phyloP scores from a whole-genome alignment of 2,888 invertebrate genomes.

The Anoplius nigerrimus region DNA sequence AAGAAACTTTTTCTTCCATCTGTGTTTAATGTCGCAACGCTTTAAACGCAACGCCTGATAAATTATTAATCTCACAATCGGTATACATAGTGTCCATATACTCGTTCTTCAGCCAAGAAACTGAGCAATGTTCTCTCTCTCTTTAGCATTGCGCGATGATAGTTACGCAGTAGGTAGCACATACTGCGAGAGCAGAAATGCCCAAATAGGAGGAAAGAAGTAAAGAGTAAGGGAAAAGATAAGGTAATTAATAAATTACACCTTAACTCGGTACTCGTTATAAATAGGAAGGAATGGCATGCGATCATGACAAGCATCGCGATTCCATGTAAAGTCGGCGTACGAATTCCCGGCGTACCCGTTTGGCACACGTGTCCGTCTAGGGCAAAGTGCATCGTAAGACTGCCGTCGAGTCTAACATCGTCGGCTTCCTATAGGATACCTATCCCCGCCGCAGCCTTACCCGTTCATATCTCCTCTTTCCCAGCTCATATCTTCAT shows the following conservation, averaged over 20 bases:
- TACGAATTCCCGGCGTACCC: slow-evolving; percentile 22
- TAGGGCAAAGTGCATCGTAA: slow-evolving; percentile 64
- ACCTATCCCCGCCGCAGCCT: slow-evolving; percentile 38
- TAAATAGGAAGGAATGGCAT: neutral
- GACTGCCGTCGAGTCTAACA: slow-evolving; percentile 60
- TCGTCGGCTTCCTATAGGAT: slow-evolving; percentile 55
- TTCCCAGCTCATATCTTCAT: slow-evolving; percentile 21
- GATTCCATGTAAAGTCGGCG: neutral
- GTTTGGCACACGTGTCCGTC: slow-evolving; percentile 35
- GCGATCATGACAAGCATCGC: too few relatives aligned
- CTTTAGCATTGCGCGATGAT: slow-evolving; percentile 35
- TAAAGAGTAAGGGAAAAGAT: slow-evolving; percentile 14
- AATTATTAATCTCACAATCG: too few relatives aligned
- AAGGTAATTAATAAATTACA: too few relatives aligned
- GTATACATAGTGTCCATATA: too few relatives aligned
- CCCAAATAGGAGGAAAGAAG: neutral
- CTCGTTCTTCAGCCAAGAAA: too few relatives aligned
- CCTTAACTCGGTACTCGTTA: too few relatives aligned
- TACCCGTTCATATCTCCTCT: slow-evolving; percentile 15
- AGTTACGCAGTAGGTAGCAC: slow-evolving; percentile 48
- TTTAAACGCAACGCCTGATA: too few relatives aligned
- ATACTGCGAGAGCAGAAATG: neutral
- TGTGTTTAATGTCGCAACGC: too few relatives aligned
- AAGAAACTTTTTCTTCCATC: too few relatives aligned
- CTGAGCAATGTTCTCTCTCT: slow-evolving; percentile 20